phyloP scores from a whole-genome alignment of 1,140 invertebrate species.

The Heliconius congener region DNA sequence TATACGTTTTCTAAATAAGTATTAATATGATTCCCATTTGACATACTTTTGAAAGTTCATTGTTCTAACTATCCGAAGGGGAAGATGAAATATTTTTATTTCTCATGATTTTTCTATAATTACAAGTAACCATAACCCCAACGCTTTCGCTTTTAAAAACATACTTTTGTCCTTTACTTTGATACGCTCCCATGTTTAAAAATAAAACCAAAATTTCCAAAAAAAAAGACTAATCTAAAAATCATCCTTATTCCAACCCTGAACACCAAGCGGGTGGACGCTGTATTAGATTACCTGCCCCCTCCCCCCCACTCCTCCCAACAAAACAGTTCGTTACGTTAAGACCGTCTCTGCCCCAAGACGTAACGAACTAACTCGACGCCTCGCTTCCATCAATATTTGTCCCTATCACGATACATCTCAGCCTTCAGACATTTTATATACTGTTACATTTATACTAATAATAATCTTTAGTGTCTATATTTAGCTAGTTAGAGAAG shows the following conservation, averaged over 20 bases:
- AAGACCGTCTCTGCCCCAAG: neutral
- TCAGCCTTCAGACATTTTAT: neutral
- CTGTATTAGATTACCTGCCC: conserved; percentile 43
- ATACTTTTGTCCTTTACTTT: too few species aligned
- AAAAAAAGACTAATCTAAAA: neutral
- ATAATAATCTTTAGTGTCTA: neutral
- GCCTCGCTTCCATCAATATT: conserved; percentile 28
- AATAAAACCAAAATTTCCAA: too few species aligned
- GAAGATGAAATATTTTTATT: too few species aligned
- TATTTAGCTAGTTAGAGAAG: neutral
- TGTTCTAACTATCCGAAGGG: too few species aligned
- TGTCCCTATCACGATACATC: conserved; percentile 13
- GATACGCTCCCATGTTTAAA: too few species aligned
- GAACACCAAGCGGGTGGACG: conserved; percentile 6
- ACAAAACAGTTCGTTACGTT: conserved; percentile 42
- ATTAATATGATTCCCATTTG: too few species aligned
- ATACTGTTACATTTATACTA: neutral
- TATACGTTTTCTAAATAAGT: too few species aligned
- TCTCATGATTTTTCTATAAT: too few species aligned
- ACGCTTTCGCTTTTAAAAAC: too few species aligned
- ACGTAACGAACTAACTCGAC: conserved; percentile 37
- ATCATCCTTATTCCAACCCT: conserved; percentile 4
- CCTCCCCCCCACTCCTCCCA: neutral
- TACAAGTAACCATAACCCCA: too few species aligned
- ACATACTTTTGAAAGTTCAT: too few species aligned